Evolutionary conservation across 2,113 vertebrate genomes (phyloP).

Genomic region (Orycteropus afer): DNA sequence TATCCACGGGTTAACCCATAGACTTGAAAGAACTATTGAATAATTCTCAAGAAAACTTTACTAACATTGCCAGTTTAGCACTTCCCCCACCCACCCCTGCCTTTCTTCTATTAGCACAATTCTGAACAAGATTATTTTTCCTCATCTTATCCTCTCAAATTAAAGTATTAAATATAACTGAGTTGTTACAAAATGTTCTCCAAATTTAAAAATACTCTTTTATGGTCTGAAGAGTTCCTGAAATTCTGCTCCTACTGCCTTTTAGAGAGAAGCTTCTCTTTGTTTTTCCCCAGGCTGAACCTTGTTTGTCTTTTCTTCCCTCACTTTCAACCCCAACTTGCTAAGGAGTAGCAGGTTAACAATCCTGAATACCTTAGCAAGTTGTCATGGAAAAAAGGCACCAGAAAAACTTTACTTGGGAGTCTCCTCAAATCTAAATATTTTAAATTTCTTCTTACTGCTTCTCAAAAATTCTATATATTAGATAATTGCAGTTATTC

Average conservation of each 20-base stretch:
- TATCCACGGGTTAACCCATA: not conserved
- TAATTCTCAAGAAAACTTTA: not conserved
- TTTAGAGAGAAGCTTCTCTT: not conserved
- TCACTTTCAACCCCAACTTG: not conserved
- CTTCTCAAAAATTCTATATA: not conserved
- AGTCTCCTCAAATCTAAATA: slow-evolving; percentile 25
- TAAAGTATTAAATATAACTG: not conserved
- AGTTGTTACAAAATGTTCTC: not conserved
- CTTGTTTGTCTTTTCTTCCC: not conserved
- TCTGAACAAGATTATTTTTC: not conserved
- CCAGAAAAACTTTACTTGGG: not conserved
- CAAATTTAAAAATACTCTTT: slow-evolving; percentile 1
- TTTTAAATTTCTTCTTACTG: not conserved
- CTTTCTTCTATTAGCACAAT: not conserved
- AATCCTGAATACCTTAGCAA: not conserved
- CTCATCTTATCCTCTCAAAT: slow-evolving; percentile 10
- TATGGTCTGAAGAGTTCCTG: not conserved
- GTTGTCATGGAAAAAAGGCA: not conserved
- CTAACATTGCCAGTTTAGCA: slow-evolving; percentile 37
- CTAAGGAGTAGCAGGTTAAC: not conserved
- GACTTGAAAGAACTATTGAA: not conserved
- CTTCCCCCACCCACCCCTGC: accelerated
- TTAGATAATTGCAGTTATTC: not conserved
- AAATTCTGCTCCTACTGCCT: not conserved
- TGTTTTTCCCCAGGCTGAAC: not conserved